phyloP scores from a whole-genome alignment of 2,888 invertebrate species.

The Eilema caniola region DNA sequence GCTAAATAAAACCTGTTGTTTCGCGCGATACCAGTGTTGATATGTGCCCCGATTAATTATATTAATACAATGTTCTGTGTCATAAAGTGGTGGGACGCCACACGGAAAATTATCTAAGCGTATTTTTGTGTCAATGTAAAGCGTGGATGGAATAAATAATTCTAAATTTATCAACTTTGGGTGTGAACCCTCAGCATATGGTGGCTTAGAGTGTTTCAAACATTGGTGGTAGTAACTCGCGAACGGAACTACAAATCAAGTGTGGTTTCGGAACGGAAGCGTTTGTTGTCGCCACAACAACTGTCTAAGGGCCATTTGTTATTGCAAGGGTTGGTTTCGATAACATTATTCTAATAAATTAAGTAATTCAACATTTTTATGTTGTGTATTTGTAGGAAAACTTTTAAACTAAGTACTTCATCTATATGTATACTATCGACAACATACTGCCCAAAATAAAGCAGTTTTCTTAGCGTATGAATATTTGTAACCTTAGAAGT shows the following conservation, averaged over 20 bases:
- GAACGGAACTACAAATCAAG: slow-evolving; percentile 84
- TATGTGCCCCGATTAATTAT: slow-evolving; percentile 37
- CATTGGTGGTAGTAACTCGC: slow-evolving; percentile 72
- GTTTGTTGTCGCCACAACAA: slow-evolving; percentile 66
- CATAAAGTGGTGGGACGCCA: slow-evolving; percentile 24
- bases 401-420: not conserved
- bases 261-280: slow-evolving; percentile 81
- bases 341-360: slow-evolving; percentile 56
- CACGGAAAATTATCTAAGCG: slow-evolving; percentile 31
- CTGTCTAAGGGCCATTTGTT: slow-evolving; percentile 75
- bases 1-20: slow-evolving; percentile 74
- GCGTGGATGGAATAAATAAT: slow-evolving; percentile 52
- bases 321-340: slow-evolving; percentile 61
- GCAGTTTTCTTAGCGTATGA: not conserved
- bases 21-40: slow-evolving; percentile 41
- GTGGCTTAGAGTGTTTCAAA: slow-evolving; percentile 72
- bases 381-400: not conserved
- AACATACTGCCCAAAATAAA: too few relatives aligned
- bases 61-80: slow-evolving; percentile 25
- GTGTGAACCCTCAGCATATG: slow-evolving; percentile 73
- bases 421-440: not conserved
- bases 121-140: slow-evolving; percentile 43
- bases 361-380: slow-evolving; percentile 28
- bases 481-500: not conserved
- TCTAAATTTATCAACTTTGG: slow-evolving; percentile 63